phyloP scores from a whole-genome alignment of 2,113 vertebrate species.

The Thomomys bottae region DNA sequence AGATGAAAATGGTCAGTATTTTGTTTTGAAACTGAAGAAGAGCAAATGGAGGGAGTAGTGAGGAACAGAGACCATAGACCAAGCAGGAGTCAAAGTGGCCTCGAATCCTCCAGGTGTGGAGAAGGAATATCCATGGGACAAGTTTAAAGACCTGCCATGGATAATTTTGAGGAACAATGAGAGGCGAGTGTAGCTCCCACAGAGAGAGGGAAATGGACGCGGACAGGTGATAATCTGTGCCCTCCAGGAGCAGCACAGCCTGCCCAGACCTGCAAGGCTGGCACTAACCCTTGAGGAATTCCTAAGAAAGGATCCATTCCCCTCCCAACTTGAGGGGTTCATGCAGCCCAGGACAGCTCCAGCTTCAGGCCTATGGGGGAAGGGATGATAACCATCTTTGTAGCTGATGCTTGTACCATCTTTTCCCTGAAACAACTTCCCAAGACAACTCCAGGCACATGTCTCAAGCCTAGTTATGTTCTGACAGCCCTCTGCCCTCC shows the following conservation, averaged over 20 bases:
- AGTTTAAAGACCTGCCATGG: neutral
- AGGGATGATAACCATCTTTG: neutral
- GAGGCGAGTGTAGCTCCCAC: neutral
- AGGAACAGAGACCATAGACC: neutral
- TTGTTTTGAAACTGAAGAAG: neutral
- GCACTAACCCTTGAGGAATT: neutral
- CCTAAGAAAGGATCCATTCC: neutral
- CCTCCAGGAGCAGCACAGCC: neutral
- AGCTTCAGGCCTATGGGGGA: neutral
- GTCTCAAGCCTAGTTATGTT: neutral
- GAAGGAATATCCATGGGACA: too few relatives aligned
- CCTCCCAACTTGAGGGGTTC: neutral
- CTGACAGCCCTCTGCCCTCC: fast-evolving
- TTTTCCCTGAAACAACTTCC: neutral
- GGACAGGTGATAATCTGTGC: neutral
- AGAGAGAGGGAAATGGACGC: neutral
- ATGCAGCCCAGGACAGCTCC: neutral
- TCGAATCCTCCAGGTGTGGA: neutral
- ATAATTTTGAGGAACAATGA: neutral
- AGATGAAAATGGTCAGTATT: too few relatives aligned
- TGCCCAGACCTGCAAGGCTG: neutral
- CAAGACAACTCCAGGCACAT: neutral
- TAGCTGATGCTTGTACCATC: neutral
- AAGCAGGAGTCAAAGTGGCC: neutral
- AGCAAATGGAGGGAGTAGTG: neutral